Evolutionary conservation across 2,113 vertebrate genomes (phyloP).

Genomic region (Poicephalus meyeri): DNA sequence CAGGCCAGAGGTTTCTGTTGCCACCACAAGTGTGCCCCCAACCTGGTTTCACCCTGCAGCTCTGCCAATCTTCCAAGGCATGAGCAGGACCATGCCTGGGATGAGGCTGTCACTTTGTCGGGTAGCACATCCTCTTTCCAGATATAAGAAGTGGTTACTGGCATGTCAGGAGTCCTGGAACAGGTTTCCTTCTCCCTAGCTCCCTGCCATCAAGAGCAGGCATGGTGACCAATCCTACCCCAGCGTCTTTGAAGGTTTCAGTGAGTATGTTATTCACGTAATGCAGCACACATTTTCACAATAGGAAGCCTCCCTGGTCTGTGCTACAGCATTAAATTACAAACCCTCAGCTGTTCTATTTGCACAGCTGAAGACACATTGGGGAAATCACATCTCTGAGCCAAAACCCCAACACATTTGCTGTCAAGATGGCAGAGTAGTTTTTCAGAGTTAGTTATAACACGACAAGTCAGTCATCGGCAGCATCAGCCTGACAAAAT

Average conservation of each 20-base stretch:
- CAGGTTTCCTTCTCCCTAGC: neutral
- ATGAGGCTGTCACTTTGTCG: neutral
- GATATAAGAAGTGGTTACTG: neutral
- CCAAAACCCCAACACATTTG: neutral
- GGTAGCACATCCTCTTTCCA: neutral
- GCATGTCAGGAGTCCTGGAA: neutral
- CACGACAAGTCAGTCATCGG: neutral
- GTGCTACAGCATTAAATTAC: neutral
- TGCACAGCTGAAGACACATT: constrained; percentile 17
- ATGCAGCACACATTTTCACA: neutral
- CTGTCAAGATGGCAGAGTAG: neutral
- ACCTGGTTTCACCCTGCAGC: neutral
- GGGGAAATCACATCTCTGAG: constrained; percentile 8
- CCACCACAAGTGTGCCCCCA: neutral
- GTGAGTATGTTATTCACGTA: neutral
- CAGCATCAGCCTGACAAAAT: constrained; percentile 27
- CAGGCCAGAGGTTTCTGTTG: neutral
- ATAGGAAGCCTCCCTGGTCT: neutral
- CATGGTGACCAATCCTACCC: neutral
- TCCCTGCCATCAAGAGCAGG: neutral
- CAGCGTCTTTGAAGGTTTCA: neutral
- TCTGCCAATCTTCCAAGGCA: neutral
- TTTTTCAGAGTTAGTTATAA: constrained; percentile 1
- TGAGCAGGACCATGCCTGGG: neutral
- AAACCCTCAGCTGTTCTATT: neutral